Base-by-base conservation (phyloP, 2,797 vertebrate species). In the Chrosomus eos region DNA sequence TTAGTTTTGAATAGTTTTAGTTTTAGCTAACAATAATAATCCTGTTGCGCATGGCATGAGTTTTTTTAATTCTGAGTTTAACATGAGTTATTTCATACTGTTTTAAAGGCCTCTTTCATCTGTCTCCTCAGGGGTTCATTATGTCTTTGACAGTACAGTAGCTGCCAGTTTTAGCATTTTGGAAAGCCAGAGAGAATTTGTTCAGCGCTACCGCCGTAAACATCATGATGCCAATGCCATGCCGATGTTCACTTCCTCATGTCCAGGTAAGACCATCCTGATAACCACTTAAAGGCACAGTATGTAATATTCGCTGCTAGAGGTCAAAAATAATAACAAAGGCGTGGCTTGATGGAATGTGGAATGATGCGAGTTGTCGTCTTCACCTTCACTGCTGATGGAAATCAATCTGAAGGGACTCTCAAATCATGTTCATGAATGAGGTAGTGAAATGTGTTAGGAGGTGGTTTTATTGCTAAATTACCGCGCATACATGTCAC, bases 171-270 rank as follows among this genome's bases (percentile, higher is more conserved):
- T 99, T 93, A 99, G 97, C 88, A 96, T 99, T 91, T 92, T 99
- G 80, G 98, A 99, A 93, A 97, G 96, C 86, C 98, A 98, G 92
- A 97, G 93, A 85, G 97, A 99, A 66, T 99, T 99, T 82, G 93
- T 99, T 87, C 96, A 96, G 88, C 93, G 97, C 0, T 98, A 96
- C 88, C 95, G 92, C 0, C 95, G 92, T 90, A 97, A 96, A 92
- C 95, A 95, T 85, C 96, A 97, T 38, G 96, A 97, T 77, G 91
- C 95, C 70, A 94, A 95, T 7, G 94, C 96, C 14, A 89, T 99
- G 90, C 98, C 98, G 26, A 98, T 99, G 97, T 97, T 99, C 92
- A 97, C 98, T 82, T 99, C 98, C 16, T 97, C 98, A 66, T 99
- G 98, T 88, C 98, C 98, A 81, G 98, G 98, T 99, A 91, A 96